Evolutionary conservation across 2,888 invertebrate species (phyloP).

Genomic region (Drosophila acutilabella): DNA sequence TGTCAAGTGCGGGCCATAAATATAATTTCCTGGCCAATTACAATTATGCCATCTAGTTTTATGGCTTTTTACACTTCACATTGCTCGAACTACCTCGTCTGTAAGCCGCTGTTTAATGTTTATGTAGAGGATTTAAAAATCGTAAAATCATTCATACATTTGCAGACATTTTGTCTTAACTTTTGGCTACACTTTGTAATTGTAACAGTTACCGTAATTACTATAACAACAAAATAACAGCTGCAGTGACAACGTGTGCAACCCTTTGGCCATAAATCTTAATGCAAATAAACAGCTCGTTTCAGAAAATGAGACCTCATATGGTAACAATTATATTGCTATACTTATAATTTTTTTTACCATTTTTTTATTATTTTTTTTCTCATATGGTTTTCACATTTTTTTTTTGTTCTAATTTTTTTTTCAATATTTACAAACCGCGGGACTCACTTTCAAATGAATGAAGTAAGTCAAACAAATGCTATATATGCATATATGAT

Average conservation of each 20-base stretch:
- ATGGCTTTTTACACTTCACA: neutral
- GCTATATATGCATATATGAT: constrained; percentile 12
- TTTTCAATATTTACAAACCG: constrained; percentile 44
- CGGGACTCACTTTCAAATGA: constrained; percentile 13
- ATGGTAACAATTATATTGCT: constrained; percentile 14
- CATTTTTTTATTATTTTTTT: constrained; percentile 9
- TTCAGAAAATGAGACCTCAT: constrained; percentile 15
- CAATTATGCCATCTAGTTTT: neutral
- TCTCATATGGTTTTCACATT: constrained; percentile 10
- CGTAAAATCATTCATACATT: constrained; percentile 48
- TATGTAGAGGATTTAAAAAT: constrained; percentile 30
- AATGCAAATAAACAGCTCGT: constrained; percentile 50
- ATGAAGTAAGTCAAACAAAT: constrained; percentile 25
- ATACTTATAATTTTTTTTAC: neutral
- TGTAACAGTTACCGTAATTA: constrained; percentile 12
- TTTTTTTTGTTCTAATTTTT: constrained; percentile 1
- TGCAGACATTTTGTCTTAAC: constrained; percentile 11
- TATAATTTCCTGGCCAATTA: neutral
- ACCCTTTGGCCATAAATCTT: constrained; percentile 46
- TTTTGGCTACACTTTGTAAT: constrained; percentile 1
- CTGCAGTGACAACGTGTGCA: constrained; percentile 6
- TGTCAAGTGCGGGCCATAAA: neutral
- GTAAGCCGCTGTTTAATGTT: neutral
- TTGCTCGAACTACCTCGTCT: neutral
- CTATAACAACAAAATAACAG: constrained; percentile 12